These are phyloP conservation scores for Campoletis sonorensis DNA, from an alignment of 1,140 invertebrate species.

Conservation along the genomic window DNA sequence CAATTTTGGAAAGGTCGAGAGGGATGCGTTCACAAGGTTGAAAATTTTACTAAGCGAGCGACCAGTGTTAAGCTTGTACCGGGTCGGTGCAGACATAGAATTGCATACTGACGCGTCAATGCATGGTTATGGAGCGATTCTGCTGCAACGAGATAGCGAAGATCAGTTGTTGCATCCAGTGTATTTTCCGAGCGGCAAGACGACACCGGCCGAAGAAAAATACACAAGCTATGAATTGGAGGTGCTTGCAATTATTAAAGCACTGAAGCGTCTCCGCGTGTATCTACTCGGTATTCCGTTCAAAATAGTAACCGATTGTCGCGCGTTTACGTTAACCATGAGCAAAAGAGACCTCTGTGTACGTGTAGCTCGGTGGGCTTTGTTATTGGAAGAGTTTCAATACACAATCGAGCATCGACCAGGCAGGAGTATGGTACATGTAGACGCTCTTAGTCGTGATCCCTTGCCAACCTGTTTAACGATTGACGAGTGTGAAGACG, in stretches of 20 bases:
- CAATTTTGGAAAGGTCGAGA: conserved; percentile 38
- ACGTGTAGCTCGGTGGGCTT: conserved; percentile 65
- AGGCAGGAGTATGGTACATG: conserved; percentile 62
- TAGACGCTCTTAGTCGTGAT: conserved; percentile 58
- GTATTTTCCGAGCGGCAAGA: conserved; percentile 63
- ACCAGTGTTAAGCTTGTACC: conserved; percentile 61
- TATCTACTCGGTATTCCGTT: conserved; percentile 65
- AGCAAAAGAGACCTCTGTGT: conserved; percentile 62
- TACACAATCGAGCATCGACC: conserved; percentile 62
- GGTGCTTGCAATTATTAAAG: conserved; percentile 60
- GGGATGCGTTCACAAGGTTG: conserved; percentile 43
- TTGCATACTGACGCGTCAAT: conserved; percentile 64
- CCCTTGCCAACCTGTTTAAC: not conserved
- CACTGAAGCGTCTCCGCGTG: conserved; percentile 56
- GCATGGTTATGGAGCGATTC: conserved; percentile 59
- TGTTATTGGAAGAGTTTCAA: conserved; percentile 64
- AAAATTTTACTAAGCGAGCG: conserved; percentile 48
- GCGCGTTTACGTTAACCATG: conserved; percentile 60
- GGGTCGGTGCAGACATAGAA: conserved; percentile 36
- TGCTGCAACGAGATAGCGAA: conserved; percentile 53
- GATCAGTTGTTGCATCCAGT: conserved; percentile 49
- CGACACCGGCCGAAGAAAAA: conserved; percentile 45
- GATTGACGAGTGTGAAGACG: not conserved
- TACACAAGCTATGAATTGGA: conserved; percentile 47
- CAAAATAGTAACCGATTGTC: conserved; percentile 69